Percentiles rank a stretch among this genome's conserved stretches.
Conservation (phyloP, 1,140 invertebrate genomes). For the Conus betulinus region DNA sequence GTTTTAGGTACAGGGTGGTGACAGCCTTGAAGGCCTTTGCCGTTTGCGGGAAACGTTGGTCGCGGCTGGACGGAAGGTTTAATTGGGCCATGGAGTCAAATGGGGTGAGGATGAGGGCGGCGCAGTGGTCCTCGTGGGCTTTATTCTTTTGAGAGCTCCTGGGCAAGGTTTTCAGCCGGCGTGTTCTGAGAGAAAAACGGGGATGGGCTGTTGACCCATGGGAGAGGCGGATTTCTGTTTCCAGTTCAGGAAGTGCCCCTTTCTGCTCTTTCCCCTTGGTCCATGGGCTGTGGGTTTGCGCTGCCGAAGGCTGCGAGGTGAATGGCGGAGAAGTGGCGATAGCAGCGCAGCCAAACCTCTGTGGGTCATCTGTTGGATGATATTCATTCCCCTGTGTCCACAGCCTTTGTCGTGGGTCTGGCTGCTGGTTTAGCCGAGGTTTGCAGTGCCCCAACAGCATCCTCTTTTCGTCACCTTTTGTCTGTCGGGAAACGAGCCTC, state of each 20-base stretch:
- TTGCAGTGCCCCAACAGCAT: neutral
- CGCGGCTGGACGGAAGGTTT: conserved; percentile 41
- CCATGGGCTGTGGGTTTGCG: neutral
- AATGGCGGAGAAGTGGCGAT: conserved; percentile 50
- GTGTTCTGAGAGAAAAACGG: neutral
- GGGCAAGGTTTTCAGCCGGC: neutral
- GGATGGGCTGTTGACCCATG: neutral
- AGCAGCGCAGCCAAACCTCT: conserved; percentile 50
- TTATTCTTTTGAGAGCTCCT: conserved; percentile 21
- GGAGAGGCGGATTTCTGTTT: neutral
- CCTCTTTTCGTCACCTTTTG: neutral
- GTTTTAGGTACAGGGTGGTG: conserved; percentile 79
- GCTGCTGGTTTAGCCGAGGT: neutral
- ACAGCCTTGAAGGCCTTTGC: conserved; percentile 86
- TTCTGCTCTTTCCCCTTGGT: neutral
- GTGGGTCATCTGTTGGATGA: conserved; percentile 58
- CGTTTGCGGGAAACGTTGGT: conserved; percentile 87
- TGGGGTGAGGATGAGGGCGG: neutral
- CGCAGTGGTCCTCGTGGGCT: neutral
- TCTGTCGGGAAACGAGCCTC: neutral
- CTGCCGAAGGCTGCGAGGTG: conserved; percentile 22
- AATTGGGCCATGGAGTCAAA: conserved; percentile 22
- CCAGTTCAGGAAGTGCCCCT: too few relatives aligned
- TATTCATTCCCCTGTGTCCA: conserved; percentile 48
- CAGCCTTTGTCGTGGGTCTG: conserved; percentile 20